Evolutionary conservation across 2,888 invertebrate genomes (phyloP).

Genomic region (Hoplodrina ambigua): DNA sequence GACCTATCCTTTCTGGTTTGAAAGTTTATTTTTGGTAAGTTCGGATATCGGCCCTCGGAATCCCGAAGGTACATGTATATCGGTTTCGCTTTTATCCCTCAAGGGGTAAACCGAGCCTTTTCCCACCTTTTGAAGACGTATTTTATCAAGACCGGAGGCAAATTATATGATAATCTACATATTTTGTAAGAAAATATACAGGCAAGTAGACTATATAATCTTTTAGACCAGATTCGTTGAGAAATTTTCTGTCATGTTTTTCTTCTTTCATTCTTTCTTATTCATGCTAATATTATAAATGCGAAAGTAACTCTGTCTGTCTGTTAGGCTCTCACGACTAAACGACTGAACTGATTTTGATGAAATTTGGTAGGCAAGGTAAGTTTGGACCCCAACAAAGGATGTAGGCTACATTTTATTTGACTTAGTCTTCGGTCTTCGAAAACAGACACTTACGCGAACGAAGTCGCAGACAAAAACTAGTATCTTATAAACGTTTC

Average conservation of each 20-base stretch:
- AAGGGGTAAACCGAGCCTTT: constrained; percentile 39
- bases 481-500: too few species aligned
- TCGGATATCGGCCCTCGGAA: constrained; percentile 47
- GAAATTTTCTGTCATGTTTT: background rate
- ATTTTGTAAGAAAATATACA: constrained; percentile 1
- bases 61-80: constrained; percentile 53
- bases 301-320: too few species aligned
- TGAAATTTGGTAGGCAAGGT: too few species aligned
- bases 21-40: constrained; percentile 61
- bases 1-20: constrained; percentile 52
- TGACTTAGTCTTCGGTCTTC: too few species aligned
- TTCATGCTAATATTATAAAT: too few species aligned
- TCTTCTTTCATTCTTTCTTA: too few species aligned
- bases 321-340: too few species aligned
- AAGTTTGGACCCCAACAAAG: too few species aligned
- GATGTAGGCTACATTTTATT: too few species aligned
- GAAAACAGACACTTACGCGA: too few species aligned
- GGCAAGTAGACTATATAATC: background rate
- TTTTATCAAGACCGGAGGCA: constrained; percentile 36
- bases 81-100: constrained; percentile 48
- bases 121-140: constrained; percentile 38
- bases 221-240: background rate
- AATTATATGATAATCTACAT: constrained; percentile 30
- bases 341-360: too few species aligned
- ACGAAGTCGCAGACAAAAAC: too few species aligned